phyloP scores from a whole-genome alignment of 2,888 invertebrate genomes.

The Nephrocerus scutellatus region DNA sequence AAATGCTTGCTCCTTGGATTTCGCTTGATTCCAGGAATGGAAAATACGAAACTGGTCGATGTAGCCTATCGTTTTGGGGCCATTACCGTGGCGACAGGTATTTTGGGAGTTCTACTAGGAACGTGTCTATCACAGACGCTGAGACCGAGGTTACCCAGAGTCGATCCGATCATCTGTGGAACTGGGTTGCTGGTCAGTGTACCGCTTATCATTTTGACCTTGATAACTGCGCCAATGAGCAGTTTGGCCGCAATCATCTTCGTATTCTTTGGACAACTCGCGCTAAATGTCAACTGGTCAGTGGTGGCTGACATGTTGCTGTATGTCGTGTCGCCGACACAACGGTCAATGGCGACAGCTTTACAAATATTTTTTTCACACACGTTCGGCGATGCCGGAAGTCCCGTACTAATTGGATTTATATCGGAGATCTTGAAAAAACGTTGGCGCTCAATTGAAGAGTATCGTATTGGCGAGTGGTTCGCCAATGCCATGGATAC shows the following conservation, averaged over 20 bases:
- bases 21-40: slow-evolving; percentile 6
- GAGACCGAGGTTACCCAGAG: slow-evolving; percentile 1
- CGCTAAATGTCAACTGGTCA: slow-evolving; percentile 14
- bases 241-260: slow-evolving; percentile 1
- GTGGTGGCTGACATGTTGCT: slow-evolving; percentile 15
- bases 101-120: slow-evolving; percentile 17
- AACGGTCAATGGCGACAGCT: slow-evolving; percentile 13
- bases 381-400: slow-evolving; percentile 18
- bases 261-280: slow-evolving; percentile 3
- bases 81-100: slow-evolving; percentile 7
- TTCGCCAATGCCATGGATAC: too few relatives aligned
- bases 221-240: slow-evolving; percentile 5
- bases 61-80: slow-evolving; percentile 2
- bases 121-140: slow-evolving; percentile 5
- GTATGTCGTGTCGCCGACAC: slow-evolving; percentile 12
- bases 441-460: too few relatives aligned
- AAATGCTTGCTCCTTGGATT: slow-evolving; percentile 13
- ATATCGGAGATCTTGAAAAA: slow-evolving; percentile 9
- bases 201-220: slow-evolving; percentile 8
- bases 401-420: slow-evolving; percentile 16
- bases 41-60: not conserved
- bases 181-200: slow-evolving; percentile 2
- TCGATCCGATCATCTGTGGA: slow-evolving; percentile 16
- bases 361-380: slow-evolving; percentile 17
- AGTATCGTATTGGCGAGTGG: too few relatives aligned